Evolutionary conservation across 2,113 vertebrate species (phyloP).

Genomic region (Campylomormyrus tamandua): DNA sequence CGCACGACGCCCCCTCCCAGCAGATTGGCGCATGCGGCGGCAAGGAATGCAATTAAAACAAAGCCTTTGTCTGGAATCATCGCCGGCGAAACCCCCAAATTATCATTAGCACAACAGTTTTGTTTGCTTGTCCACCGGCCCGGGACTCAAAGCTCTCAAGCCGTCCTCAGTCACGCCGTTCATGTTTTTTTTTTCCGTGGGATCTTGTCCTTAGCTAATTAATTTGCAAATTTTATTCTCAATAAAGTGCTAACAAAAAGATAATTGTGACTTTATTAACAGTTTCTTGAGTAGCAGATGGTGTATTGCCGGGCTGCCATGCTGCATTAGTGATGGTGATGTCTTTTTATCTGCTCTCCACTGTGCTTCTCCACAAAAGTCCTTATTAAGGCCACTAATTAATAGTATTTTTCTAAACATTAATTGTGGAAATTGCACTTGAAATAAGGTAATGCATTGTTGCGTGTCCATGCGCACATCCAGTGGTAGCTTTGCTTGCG

Average conservation of each 20-base stretch:
- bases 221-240: conserved; percentile 93
- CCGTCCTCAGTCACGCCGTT: conserved; percentile 41
- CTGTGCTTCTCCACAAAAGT: conserved; percentile 65
- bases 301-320: conserved; percentile 89
- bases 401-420: conserved; percentile 55
- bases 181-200: conserved; percentile 9
- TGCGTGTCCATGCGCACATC: conserved; percentile 35
- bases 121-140: conserved; percentile 43
- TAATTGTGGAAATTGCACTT: conserved; percentile 40
- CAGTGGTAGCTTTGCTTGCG: conserved; percentile 20
- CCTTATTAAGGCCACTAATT: conserved; percentile 67
- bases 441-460: conserved; percentile 46
- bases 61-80: conserved; percentile 55
- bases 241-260: conserved; percentile 97
- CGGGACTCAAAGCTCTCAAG: conserved; percentile 39
- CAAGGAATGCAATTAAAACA: conserved; percentile 41
- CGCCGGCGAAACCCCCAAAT: conserved; percentile 50
- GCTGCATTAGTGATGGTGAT: conserved; percentile 93
- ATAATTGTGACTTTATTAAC: conserved; percentile 99
- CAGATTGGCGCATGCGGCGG: background rate
- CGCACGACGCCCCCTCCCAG: background rate
- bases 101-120: conserved; percentile 53
- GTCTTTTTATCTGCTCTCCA: conserved; percentile 72
- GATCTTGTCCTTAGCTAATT: conserved; percentile 80
- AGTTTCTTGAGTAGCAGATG: conserved; percentile 95